Conservation (phyloP, 2,888 invertebrate species). For the Buathra laborator region DNA sequence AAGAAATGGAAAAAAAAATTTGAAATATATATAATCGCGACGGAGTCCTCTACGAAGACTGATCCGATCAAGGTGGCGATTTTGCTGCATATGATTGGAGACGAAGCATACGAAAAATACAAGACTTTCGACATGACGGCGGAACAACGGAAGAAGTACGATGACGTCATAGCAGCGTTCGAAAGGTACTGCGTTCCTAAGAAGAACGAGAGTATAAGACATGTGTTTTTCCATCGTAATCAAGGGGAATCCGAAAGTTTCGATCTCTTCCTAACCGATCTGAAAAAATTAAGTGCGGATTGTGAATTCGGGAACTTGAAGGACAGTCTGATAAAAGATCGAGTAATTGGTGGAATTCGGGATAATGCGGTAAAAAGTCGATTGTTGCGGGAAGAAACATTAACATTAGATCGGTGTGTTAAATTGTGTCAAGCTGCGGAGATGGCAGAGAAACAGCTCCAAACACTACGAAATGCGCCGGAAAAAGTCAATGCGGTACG, state of each 20-base stretch:
- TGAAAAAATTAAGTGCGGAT: slow-evolving; percentile 67
- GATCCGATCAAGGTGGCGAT: slow-evolving; percentile 71
- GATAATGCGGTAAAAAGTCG: slow-evolving; percentile 68
- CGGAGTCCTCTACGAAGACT: slow-evolving; percentile 69
- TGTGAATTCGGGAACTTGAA: slow-evolving; percentile 70
- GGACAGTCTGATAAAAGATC: slow-evolving; percentile 71
- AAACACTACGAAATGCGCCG: slow-evolving; percentile 35
- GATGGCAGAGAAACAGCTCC: slow-evolving; percentile 64
- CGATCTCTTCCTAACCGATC: slow-evolving; percentile 70
- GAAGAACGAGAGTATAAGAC: slow-evolving; percentile 65
- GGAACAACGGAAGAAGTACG: slow-evolving; percentile 64
- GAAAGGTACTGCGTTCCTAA: slow-evolving; percentile 65
- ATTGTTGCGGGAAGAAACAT: slow-evolving; percentile 68
- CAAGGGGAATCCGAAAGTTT: slow-evolving; percentile 68
- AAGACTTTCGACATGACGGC: slow-evolving; percentile 71
- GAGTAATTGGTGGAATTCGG: slow-evolving; percentile 70
- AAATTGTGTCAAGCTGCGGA: slow-evolving; percentile 70
- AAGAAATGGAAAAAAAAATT: slow-evolving; percentile 71
- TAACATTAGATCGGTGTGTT: slow-evolving; percentile 67
- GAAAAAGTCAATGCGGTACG: slow-evolving; percentile 26
- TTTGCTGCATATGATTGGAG: slow-evolving; percentile 72
- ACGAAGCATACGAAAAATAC: slow-evolving; percentile 73
- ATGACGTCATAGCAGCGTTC: slow-evolving; percentile 67
- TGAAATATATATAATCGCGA: slow-evolving; percentile 72
- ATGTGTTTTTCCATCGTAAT: slow-evolving; percentile 71